Base-by-base conservation (phyloP, 2,888 invertebrate species). In the Drosophila emarginata region DNA sequence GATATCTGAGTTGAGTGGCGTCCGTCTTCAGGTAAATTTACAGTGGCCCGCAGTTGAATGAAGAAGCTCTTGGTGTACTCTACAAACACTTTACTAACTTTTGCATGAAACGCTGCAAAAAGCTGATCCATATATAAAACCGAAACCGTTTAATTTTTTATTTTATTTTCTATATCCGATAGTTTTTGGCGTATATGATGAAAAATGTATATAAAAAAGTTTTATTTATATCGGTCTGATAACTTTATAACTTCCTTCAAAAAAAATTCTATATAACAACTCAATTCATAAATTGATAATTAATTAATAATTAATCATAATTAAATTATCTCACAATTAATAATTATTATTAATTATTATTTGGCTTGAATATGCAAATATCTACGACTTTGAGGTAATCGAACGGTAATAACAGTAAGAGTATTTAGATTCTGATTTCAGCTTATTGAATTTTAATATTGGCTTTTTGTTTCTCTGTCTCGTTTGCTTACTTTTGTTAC, bases 11-110 rank as follows among this genome's bases (percentile, higher is more conserved):
- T 65, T 57, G 39, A 61, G 69, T 70, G 56, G 54, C 32, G 7
- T 40, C 56, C 66, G 74, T 80, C 70, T 78, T 64, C 83, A 80
- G 80, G 80, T 83, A 80, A 80, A 78, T 80, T 83, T 83, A 67
- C 79, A 67, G 75, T 77, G 64, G 72, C 72, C 80, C 74, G 64
- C 72, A 77, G 75, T 64, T 69, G 65, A 72, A 28, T 57, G 67
- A 37, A 57, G 23, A 9, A 28, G 11, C 11, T 15, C 37, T 21
- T 4, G 11, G 45, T 54, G 32, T 53, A 32, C 32, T 54, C 36
- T 32, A 32, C 18, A 45, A 45, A 45, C 18, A 21, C 45, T 45
- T 45, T 1, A 11, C 12, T 21, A 45, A 45, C 45, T 45, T 21
- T 9, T 45, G 2, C 9, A 7, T 15, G 15, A 7, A 40, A 15